Evolutionary conservation across 2,797 vertebrate species (phyloP), one percentile per base, ranked within the genome.

Genomic region (Echiichthys vipera): DNA sequence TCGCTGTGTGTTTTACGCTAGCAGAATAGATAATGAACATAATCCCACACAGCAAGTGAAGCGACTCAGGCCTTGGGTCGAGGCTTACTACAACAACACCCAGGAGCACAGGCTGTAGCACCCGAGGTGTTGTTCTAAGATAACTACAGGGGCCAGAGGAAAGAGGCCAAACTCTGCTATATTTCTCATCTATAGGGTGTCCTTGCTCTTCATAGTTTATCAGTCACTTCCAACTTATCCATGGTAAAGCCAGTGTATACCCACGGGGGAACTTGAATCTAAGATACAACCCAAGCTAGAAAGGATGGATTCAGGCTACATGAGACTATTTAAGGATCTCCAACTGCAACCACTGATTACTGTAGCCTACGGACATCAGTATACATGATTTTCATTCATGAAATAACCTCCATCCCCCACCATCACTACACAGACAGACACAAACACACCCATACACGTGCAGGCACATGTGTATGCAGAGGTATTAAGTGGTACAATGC

Each of bases 21-120:
- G 66, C 74, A 77, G 85, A 90, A 88, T 89, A 84, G 71, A 87
- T 90, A 91, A 93, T 85, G 81, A 86, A 69, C 66, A 49, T 84
- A 90, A 92, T 92, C 86, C 84, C 74, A 77, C 62, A 83, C 39
- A 22, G 72, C 84, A 84, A 85, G 83, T 84, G 79, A 84, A 84
- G 85, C 74, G 25, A 85, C 84, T 88, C 83, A 61, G 51, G 2
- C 67, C 70, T 78, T 65, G 65, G 81, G 75, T 77, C 25, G 76
- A 83, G 71, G 83, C 78, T 89, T 83, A 83, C 76, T 76, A 74
- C 74, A 83, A 74, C 74, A 83, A 75, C 80, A 84, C 74, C 84
- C 76, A 76, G 54, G 59, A 80, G 78, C 73, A 80, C 70, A 59
- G 69, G 65, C 83, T 83, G 74, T 67, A 74, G 75, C 82, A 79